These are phyloP conservation scores for Cephalopachus bancanus DNA, from an alignment of 2,797 vertebrate genomes.

Conservation along the genomic window DNA sequence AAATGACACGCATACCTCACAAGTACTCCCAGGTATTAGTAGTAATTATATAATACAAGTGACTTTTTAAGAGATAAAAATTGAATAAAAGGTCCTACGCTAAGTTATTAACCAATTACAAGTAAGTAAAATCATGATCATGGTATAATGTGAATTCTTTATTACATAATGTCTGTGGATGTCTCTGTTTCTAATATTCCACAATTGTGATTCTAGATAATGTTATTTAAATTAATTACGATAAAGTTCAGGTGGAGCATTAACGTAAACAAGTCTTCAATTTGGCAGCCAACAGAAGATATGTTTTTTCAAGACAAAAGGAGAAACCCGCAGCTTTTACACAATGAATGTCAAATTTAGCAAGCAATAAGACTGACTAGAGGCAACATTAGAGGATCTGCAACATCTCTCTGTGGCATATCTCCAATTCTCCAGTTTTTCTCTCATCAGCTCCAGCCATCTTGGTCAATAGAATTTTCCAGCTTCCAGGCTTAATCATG, in stretches of 20 bases:
- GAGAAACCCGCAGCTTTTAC: slow-evolving; percentile 28
- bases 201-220: background rate
- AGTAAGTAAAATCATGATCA: background rate
- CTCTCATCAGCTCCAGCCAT: background rate
- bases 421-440: background rate
- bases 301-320: background rate
- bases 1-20: background rate
- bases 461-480: background rate
- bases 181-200: background rate
- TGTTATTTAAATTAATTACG: background rate
- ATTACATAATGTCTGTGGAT: background rate
- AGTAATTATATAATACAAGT: background rate
- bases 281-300: background rate
- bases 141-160: background rate
- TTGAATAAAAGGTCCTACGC: background rate
- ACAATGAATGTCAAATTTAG: slow-evolving; percentile 44
- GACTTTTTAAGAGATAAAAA: background rate
- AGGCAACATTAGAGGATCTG: background rate
- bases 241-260: background rate
- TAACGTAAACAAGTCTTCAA: background rate
- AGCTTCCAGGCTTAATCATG: background rate
- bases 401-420: background rate
- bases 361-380: background rate
- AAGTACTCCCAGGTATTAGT: background rate
- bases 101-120: background rate